Percentiles rank a stretch among this genome's conserved stretches.
Evolutionary conservation across 2,888 invertebrate genomes (phyloP).

Genomic region (Cynaeus angustus): DNA sequence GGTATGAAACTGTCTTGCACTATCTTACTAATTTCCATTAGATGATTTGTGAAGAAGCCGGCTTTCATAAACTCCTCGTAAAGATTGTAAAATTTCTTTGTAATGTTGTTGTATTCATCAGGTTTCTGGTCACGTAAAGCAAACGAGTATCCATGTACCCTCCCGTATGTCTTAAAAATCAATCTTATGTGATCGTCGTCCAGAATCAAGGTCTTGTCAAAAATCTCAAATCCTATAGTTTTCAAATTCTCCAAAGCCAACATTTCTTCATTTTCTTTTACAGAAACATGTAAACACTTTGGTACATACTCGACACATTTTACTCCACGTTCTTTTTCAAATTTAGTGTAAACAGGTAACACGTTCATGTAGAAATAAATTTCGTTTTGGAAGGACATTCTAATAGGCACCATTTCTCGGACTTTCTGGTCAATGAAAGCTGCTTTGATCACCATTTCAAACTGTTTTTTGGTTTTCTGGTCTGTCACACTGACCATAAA

Average conservation of each 20-base stretch:
- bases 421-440: conserved; percentile 34
- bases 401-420: conserved; percentile 25
- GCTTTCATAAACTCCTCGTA: conserved; percentile 15
- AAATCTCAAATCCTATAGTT: conserved; percentile 35
- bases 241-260: conserved; percentile 40
- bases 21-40: conserved; percentile 1
- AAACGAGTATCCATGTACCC: conserved; percentile 38
- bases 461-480: neutral
- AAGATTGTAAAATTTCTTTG: conserved; percentile 8
- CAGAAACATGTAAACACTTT: conserved; percentile 23
- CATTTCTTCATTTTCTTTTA: conserved; percentile 28
- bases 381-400: conserved; percentile 28
- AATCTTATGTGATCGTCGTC: conserved; percentile 39
- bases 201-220: conserved; percentile 33
- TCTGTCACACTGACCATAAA: conserved; percentile 39
- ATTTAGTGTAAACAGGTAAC: neutral
- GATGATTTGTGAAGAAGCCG: neutral
- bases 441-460: conserved; percentile 29
- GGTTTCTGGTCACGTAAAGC: conserved; percentile 39
- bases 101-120: conserved; percentile 12
- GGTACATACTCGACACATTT: conserved; percentile 11
- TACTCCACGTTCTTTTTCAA: conserved; percentile 1
- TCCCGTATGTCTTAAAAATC: conserved; percentile 43
- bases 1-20: conserved; percentile 21
- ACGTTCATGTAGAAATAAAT: conserved; percentile 16